Evolutionary conservation across 1,140 invertebrate species (phyloP).

Genomic region (Dendrolimus kikuchii): DNA sequence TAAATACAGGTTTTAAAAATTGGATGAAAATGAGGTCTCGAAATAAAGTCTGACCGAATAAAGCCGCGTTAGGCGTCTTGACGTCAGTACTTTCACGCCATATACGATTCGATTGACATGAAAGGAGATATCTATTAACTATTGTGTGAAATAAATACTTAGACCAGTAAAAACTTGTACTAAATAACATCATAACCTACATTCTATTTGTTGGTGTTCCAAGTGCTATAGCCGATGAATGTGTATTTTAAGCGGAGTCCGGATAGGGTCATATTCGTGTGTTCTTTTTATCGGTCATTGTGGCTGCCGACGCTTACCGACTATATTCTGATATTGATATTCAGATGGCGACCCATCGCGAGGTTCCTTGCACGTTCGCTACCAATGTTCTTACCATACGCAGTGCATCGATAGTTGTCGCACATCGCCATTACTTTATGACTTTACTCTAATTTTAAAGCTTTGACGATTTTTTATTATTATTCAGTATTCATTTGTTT

Average conservation of each 20-base stretch:
- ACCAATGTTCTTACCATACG: conserved; percentile 31
- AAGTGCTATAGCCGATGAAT: conserved; percentile 40
- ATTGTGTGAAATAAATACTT: conserved; percentile 63
- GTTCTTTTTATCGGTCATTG: conserved; percentile 64
- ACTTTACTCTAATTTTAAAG: neutral
- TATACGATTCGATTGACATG: conserved; percentile 58
- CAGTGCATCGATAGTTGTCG: conserved; percentile 37
- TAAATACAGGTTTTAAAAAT: too few species aligned
- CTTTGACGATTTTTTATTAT: too few species aligned
- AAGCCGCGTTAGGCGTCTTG: conserved; percentile 25
- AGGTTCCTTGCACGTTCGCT: conserved; percentile 48
- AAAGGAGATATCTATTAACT: conserved; percentile 64
- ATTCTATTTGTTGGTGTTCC: conserved; percentile 49
- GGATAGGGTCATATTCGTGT: conserved; percentile 59
- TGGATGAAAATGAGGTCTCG: too few species aligned
- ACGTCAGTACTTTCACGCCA: conserved; percentile 67
- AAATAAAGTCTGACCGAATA: too few species aligned
- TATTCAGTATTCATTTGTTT: too few species aligned
- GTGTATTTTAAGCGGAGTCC: conserved; percentile 60
- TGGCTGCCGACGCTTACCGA: conserved; percentile 41
- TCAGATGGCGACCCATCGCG: conserved; percentile 46
- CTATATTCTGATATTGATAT: conserved; percentile 66
- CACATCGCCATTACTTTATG: conserved; percentile 1
- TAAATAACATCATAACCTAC: conserved; percentile 70
- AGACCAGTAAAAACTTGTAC: conserved; percentile 58